Conservation (phyloP, 1,140 invertebrate genomes). For the Ladona fulva region DNA sequence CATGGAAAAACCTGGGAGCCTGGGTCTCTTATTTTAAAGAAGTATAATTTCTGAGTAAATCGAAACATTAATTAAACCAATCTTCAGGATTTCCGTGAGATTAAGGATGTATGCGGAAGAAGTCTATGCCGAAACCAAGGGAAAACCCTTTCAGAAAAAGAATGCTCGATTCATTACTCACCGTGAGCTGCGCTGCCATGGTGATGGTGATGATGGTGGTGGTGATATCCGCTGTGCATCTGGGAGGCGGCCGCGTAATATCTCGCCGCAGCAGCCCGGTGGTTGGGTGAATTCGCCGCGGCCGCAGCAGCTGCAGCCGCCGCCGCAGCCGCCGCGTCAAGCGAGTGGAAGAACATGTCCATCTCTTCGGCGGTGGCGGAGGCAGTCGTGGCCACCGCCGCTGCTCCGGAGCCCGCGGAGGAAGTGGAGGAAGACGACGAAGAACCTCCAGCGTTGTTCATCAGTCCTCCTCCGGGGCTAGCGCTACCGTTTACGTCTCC, state of each 20-base stretch:
- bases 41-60: no score
- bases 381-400: not conserved
- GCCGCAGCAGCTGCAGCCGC: not conserved
- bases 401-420: not conserved
- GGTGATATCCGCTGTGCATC: not conserved
- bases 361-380: slow-evolving; percentile 1
- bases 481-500: not conserved
- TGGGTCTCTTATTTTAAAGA: no score
- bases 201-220: not conserved
- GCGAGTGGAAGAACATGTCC: slow-evolving; percentile 6
- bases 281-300: not conserved
- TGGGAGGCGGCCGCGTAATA: not conserved
- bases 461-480: not conserved
- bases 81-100: no score
- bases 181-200: not conserved
- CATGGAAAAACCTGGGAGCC: no score
- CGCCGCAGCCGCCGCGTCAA: not conserved
- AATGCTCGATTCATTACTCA: no score
- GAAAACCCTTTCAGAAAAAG: no score
- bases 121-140: no score
- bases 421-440: not conserved
- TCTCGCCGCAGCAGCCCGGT: not conserved
- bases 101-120: no score
- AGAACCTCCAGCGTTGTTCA: not conserved
- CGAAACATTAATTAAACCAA: no score